Evolutionary conservation across 2,113 vertebrate genomes (phyloP).

Genomic region (Cyprinodon brontotheroides): DNA sequence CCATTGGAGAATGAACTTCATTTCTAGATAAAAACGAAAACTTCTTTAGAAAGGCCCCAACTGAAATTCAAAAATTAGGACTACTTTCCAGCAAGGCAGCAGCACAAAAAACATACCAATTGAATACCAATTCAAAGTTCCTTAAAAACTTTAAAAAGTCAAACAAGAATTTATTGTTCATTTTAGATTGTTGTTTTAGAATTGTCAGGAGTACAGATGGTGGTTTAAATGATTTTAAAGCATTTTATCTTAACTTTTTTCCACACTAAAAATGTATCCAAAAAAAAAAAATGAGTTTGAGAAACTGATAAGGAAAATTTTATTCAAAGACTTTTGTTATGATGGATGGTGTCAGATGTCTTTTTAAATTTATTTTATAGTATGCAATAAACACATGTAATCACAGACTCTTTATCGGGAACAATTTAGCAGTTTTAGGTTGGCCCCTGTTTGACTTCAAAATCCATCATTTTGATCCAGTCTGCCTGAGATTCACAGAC

Average conservation of each 20-base stretch:
- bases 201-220: background rate
- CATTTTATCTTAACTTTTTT: background rate
- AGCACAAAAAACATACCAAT: no score
- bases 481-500: background rate
- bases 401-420: background rate
- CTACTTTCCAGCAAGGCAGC: background rate
- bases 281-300: background rate
- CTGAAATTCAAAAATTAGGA: background rate
- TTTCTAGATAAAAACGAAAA: background rate
- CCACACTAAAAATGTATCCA: background rate
- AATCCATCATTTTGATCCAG: background rate
- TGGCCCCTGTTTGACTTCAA: no score
- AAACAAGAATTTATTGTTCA: background rate
- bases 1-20: background rate
- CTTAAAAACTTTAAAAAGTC: background rate
- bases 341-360: background rate
- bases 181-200: background rate
- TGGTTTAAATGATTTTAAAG: background rate
- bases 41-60: background rate
- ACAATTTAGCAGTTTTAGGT: background rate
- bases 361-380: background rate
- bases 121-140: background rate
- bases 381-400: background rate
- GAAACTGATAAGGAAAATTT: background rate
- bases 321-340: background rate